Evolutionary conservation across 2,113 vertebrate genomes (phyloP).

Genomic region (Grantiella picta): DNA sequence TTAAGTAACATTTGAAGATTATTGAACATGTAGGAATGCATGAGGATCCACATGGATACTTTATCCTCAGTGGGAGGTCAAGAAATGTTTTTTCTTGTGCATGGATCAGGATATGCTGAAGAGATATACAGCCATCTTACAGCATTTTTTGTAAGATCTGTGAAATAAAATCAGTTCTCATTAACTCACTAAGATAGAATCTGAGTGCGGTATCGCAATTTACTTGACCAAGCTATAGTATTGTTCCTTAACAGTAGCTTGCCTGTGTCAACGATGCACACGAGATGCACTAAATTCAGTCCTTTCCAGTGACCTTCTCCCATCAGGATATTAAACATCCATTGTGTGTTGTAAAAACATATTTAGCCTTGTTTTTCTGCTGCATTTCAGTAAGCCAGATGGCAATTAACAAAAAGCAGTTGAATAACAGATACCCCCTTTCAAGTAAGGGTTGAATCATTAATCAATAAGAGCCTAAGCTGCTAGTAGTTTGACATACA

Average conservation of each 20-base stretch:
- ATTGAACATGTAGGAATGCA: not conserved
- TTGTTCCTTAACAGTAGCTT: not conserved
- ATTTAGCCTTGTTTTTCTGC: not conserved
- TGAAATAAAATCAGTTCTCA: not conserved
- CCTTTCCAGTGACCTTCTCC: not conserved
- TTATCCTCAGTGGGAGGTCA: not conserved
- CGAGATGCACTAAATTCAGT: not conserved
- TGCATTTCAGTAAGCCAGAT: fast-evolving
- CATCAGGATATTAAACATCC: not conserved
- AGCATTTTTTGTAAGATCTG: not conserved
- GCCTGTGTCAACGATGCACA: not conserved
- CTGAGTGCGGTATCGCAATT: not conserved
- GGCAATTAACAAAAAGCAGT: not conserved
- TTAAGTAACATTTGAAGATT: not conserved
- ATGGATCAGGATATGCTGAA: not conserved
- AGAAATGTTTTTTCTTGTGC: not conserved
- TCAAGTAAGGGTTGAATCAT: not conserved
- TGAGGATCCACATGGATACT: not conserved
- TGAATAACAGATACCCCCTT: not conserved
- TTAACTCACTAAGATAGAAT: not conserved
- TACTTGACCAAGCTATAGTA: not conserved
- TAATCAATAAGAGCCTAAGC: not conserved
- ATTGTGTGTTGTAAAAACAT: not conserved
- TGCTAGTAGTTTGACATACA: not conserved
- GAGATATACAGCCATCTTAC: not conserved